phyloP scores from a whole-genome alignment of 1,140 invertebrate genomes.

The Matsumurasca onukii region DNA sequence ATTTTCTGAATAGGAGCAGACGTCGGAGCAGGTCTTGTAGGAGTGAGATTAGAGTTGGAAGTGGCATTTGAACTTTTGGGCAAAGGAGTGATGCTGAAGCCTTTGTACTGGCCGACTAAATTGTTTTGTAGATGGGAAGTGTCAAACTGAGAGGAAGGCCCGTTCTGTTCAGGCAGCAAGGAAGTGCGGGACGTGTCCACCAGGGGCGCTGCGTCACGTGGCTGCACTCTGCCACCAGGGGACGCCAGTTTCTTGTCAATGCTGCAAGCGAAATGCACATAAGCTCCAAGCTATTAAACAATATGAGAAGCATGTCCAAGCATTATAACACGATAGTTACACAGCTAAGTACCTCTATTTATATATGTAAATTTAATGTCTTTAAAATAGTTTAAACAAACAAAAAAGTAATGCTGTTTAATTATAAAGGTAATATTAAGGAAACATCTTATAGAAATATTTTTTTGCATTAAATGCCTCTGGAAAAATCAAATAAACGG shows the following conservation, averaged over 20 bases:
- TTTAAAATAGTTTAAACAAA: too few species aligned
- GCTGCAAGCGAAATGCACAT: slow-evolving; percentile 24
- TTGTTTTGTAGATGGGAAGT: slow-evolving; percentile 55
- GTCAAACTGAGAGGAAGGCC: slow-evolving; percentile 53
- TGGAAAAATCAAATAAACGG: too few species aligned
- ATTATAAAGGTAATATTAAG: too few species aligned
- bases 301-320: too few species aligned
- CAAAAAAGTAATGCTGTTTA: too few species aligned
- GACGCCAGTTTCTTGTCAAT: slow-evolving; percentile 36
- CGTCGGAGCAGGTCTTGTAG: slow-evolving; percentile 23
- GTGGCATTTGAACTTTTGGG: slow-evolving; percentile 50
- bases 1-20: slow-evolving; percentile 24
- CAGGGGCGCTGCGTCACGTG: slow-evolving; percentile 36
- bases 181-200: slow-evolving; percentile 36
- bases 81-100: slow-evolving; percentile 73
- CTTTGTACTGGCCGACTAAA: slow-evolving; percentile 83
- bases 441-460: too few species aligned
- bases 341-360: too few species aligned
- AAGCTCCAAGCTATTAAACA: slow-evolving; percentile 20
- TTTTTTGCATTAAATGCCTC: too few species aligned
- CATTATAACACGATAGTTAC: too few species aligned
- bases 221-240: slow-evolving; percentile 21
- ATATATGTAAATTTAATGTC: too few species aligned
- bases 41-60: slow-evolving; percentile 12
- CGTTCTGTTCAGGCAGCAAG: slow-evolving; percentile 53